Conservation (phyloP, 2,113 vertebrate species). For the Progne subis region DNA sequence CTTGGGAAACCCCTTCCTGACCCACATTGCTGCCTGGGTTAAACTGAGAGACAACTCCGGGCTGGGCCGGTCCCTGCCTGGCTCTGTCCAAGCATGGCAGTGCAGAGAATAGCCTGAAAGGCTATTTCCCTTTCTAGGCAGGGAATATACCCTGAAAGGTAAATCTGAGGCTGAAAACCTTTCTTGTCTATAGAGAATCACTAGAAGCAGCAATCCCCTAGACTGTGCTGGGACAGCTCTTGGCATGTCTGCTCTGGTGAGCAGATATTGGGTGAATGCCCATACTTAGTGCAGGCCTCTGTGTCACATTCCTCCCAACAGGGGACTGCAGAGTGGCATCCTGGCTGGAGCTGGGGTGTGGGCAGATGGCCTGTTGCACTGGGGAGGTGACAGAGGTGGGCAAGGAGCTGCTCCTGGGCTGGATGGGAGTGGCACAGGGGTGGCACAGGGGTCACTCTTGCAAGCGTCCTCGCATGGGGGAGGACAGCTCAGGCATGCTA, state of each 20-base stretch:
- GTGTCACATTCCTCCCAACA: neutral
- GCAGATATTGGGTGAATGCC: neutral
- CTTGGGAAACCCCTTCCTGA: neutral
- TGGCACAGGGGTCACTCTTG: neutral
- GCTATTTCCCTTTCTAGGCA: neutral
- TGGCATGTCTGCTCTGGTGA: neutral
- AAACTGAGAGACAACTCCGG: neutral
- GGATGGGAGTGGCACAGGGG: neutral
- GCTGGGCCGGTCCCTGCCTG: neutral
- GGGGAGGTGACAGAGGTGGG: neutral
- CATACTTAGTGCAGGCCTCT: neutral
- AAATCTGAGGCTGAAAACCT: neutral
- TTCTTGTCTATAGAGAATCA: neutral
- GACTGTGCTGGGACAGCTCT: neutral
- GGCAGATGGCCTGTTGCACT: rapidly evolving
- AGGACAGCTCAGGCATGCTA: neutral
- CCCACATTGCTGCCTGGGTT: neutral
- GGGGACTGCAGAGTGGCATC: neutral
- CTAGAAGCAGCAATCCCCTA: neutral
- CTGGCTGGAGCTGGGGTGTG: neutral
- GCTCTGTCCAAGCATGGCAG: rapidly evolving
- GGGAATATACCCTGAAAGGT: neutral
- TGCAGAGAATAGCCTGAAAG: neutral
- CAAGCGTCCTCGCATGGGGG: rapidly evolving
- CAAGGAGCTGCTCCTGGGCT: neutral